Evolutionary conservation across 2,888 invertebrate genomes (phyloP).

Genomic region (Drosophila falleni): DNA sequence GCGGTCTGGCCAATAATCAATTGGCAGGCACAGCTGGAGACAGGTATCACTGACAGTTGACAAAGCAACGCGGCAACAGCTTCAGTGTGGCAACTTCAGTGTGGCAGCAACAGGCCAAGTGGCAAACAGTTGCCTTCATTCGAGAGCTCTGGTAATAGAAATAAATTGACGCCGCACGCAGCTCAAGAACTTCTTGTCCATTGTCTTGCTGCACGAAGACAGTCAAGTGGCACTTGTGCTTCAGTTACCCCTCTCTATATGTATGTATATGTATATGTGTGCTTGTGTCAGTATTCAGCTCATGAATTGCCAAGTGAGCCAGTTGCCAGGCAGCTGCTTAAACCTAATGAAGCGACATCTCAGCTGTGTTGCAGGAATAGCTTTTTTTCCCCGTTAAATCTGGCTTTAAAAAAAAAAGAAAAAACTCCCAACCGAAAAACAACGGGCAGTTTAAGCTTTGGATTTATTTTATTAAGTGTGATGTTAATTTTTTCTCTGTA

Average conservation of each 20-base stretch:
- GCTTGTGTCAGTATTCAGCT: conserved; percentile 38
- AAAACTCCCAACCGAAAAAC: too few relatives aligned
- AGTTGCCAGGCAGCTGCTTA: conserved; percentile 70
- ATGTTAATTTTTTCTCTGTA: too few relatives aligned
- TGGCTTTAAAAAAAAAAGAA: too few relatives aligned
- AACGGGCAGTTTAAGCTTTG: too few relatives aligned
- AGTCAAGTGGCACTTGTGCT: conserved; percentile 57
- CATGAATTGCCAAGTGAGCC: conserved; percentile 75
- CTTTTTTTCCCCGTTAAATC: not conserved
- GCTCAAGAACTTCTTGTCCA: conserved; percentile 45
- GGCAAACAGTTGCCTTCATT: conserved; percentile 23
- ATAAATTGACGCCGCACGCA: conserved; percentile 73
- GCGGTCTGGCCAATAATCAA: conserved; percentile 73
- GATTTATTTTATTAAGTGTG: too few relatives aligned
- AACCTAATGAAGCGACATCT: conserved; percentile 65
- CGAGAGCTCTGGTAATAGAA: conserved; percentile 57
- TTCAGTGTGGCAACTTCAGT: conserved; percentile 1
- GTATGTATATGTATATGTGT: conserved; percentile 27
- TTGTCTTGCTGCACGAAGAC: conserved; percentile 45
- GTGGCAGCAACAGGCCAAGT: conserved; percentile 14
- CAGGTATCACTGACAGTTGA: conserved; percentile 56
- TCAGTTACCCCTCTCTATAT: not conserved
- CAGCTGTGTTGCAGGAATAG: not conserved
- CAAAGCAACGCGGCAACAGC: conserved; percentile 32
- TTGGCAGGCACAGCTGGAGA: conserved; percentile 70